These are phyloP conservation scores for Lordiphosa stackelbergi DNA, from an alignment of 1,140 invertebrate genomes.

Conservation along the genomic window DNA sequence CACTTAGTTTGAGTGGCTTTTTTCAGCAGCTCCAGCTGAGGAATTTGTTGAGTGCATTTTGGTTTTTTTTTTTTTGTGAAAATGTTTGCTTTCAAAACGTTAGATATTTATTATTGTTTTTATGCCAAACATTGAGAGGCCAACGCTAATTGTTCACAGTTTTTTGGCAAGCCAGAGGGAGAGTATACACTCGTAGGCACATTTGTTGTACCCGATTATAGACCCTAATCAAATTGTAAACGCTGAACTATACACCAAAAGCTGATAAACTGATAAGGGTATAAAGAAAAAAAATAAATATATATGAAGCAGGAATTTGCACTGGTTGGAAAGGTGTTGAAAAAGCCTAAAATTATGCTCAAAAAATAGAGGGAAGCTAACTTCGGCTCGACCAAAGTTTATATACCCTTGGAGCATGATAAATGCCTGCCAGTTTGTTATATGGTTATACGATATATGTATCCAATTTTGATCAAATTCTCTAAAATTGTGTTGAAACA, in stretches of 20 bases:
- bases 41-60: constrained; percentile 6
- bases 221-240: constrained; percentile 31
- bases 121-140: constrained; percentile 56
- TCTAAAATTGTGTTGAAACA: too few species aligned
- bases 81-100: constrained; percentile 16
- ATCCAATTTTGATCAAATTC: too few species aligned
- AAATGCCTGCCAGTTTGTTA: too few species aligned
- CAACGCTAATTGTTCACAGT: constrained; percentile 45
- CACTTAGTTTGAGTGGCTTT: constrained; percentile 20
- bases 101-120: constrained; percentile 63
- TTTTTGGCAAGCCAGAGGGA: constrained; percentile 30
- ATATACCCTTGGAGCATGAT: too few species aligned
- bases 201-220: constrained; percentile 2
- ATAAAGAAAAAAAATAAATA: constrained; percentile 4
- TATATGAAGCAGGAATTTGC: constrained; percentile 7
- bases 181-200: neutral
- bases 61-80: neutral
- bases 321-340: neutral
- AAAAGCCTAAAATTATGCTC: constrained; percentile 42
- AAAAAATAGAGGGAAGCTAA: constrained; percentile 19
- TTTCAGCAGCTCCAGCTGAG: constrained; percentile 4
- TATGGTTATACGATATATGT: too few species aligned
- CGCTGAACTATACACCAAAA: constrained; percentile 22
- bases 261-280: constrained; percentile 38
- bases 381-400: too few species aligned